Evolutionary conservation across 2,113 vertebrate species (phyloP).

Genomic region (Ictalurus furcatus): DNA sequence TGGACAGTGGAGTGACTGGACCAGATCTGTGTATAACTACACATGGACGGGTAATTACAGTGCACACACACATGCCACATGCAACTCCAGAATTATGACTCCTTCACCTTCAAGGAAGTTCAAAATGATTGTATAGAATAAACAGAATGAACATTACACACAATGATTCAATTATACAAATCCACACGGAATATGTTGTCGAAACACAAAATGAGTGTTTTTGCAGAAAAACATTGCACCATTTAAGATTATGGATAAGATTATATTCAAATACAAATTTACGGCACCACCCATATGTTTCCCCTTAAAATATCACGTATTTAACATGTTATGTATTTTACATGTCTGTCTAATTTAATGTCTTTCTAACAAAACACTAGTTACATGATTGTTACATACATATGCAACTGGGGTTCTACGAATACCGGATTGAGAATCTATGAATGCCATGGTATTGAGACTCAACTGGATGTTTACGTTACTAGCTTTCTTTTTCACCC

Average conservation of each 20-base stretch:
- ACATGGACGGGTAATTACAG: slow-evolving; percentile 66
- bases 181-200: background rate
- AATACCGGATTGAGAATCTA: too few relatives aligned
- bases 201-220: background rate
- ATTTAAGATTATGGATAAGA: background rate
- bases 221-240: background rate
- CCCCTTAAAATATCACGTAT: too few relatives aligned
- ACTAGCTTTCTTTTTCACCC: too few relatives aligned
- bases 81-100: background rate
- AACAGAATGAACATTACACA: background rate
- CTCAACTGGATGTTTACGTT: too few relatives aligned
- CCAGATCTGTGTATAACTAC: slow-evolving; percentile 35
- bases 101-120: background rate
- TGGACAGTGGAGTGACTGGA: slow-evolving; percentile 73
- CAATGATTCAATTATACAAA: background rate
- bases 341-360: too few relatives aligned
- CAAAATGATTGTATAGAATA: background rate
- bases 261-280: background rate
- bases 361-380: too few relatives aligned
- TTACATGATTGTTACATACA: too few relatives aligned
- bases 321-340: too few relatives aligned
- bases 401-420: too few relatives aligned
- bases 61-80: background rate
- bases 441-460: too few relatives aligned
- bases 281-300: too few relatives aligned